Evolutionary conservation across 2,888 invertebrate species (phyloP).

Genomic region (Blastobasis adustella): DNA sequence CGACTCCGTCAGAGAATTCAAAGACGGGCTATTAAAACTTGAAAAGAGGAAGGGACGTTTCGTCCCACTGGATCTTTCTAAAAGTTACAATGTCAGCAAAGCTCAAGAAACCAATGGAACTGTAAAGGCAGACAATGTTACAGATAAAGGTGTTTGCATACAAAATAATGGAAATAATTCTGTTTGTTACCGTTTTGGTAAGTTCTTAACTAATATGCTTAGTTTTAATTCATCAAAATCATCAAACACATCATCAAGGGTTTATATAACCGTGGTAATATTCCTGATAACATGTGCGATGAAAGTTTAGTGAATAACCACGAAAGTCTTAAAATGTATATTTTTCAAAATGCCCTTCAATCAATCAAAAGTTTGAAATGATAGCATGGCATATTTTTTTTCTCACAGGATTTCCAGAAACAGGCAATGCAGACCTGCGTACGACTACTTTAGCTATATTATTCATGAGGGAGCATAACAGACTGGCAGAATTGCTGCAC

Average conservation of each 20-base stretch:
- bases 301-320: too few species aligned
- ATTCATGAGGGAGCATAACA: slow-evolving; percentile 55
- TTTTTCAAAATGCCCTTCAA: background rate
- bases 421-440: slow-evolving; percentile 45
- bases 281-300: too few species aligned
- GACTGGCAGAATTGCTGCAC: slow-evolving; percentile 37
- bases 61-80: slow-evolving; percentile 27
- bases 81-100: background rate
- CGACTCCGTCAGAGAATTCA: slow-evolving; percentile 30
- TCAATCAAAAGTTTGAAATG: background rate
- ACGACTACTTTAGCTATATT: slow-evolving; percentile 45
- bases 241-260: too few species aligned
- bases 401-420: slow-evolving; percentile 33
- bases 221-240: background rate
- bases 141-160: slow-evolving; percentile 27
- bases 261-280: too few species aligned
- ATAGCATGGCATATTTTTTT: background rate
- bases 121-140: slow-evolving; percentile 6
- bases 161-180: slow-evolving; percentile 34
- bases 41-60: slow-evolving; percentile 32
- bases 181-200: slow-evolving; percentile 49
- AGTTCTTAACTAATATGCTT: slow-evolving; percentile 13
- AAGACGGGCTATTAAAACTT: slow-evolving; percentile 40
- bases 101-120: background rate
- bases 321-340: background rate